These are phyloP conservation scores for Actinia equina DNA, from an alignment of 64 coral and sea anemone species.

Conservation along the genomic window DNA sequence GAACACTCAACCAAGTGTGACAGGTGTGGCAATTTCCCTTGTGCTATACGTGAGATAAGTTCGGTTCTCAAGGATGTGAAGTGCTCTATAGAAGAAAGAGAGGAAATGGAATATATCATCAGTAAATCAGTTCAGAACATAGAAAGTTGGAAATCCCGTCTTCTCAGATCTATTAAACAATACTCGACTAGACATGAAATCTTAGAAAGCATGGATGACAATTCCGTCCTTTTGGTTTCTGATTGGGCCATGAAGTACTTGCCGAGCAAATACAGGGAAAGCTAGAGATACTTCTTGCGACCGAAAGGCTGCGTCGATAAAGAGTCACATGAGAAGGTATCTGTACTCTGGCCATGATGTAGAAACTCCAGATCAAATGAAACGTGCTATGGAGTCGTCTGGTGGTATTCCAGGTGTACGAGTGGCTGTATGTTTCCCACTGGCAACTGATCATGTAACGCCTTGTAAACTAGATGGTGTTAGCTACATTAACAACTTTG, in stretches of 20 bases:
- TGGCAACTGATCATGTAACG: constrained; percentile 19
- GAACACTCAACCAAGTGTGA: constrained; percentile 23
- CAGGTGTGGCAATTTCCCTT: constrained; percentile 26
- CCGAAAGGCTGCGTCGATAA: constrained; percentile 30
- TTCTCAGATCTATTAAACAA: constrained; percentile 33
- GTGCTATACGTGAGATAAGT: not conserved
- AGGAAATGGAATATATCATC: constrained; percentile 18
- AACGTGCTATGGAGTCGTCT: constrained; percentile 17
- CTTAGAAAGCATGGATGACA: not conserved
- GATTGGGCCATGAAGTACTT: constrained; percentile 43
- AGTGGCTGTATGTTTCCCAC: constrained; percentile 23
- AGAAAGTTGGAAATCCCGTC: constrained; percentile 32
- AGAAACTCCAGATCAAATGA: constrained; percentile 35
- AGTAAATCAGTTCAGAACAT: constrained; percentile 13
- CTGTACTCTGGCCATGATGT: constrained; percentile 32
- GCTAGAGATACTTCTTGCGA: constrained; percentile 35
- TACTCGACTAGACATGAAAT: constrained; percentile 13
- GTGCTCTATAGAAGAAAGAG: no score
- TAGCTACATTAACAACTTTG: constrained; percentile 15
- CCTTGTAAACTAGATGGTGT: constrained; percentile 53
- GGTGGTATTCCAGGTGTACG: constrained; percentile 33
- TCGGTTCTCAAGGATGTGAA: constrained; percentile 6
- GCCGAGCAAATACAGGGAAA: constrained; percentile 34
- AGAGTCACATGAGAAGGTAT: constrained; percentile 38
- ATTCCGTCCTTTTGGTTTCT: constrained; percentile 3